Evolutionary conservation across 1,140 invertebrate species (phyloP).

Genomic region (Lamellibrachia luymesi): DNA sequence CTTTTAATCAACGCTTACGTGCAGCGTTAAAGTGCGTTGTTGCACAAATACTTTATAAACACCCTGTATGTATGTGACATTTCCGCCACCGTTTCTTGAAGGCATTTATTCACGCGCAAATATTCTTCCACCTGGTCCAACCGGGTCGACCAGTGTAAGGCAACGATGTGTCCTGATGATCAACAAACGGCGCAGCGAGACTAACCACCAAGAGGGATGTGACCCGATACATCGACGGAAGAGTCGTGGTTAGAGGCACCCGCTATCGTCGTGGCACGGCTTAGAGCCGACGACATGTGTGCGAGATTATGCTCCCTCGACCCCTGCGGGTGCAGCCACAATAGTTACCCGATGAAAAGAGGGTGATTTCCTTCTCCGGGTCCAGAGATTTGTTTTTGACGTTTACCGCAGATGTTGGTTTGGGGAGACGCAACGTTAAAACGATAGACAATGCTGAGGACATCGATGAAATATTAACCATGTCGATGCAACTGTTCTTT

Average conservation of each 20-base stretch:
- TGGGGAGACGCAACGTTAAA: neutral
- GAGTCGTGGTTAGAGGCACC: neutral
- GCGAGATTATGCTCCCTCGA: neutral
- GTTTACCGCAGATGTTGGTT: neutral
- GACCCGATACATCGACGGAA: neutral
- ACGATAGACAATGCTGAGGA: neutral
- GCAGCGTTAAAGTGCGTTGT: too few species aligned
- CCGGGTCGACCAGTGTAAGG: too few species aligned
- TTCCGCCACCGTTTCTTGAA: too few species aligned
- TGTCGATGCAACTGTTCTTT: neutral
- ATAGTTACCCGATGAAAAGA: neutral
- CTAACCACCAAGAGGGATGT: neutral
- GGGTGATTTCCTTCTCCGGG: neutral
- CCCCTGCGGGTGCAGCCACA: too few species aligned
- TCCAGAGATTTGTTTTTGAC: neutral
- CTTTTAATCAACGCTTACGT: too few species aligned
- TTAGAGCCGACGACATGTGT: neutral
- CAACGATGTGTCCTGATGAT: neutral
- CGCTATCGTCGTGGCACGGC: neutral
- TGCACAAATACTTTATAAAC: too few species aligned
- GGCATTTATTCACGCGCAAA: too few species aligned
- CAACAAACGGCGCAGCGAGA: neutral
- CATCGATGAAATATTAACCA: neutral
- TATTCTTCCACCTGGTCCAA: too few species aligned
- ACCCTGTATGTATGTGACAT: too few species aligned